phyloP scores from a whole-genome alignment of 2,888 invertebrate genomes.

The Linyphia triangularis region DNA sequence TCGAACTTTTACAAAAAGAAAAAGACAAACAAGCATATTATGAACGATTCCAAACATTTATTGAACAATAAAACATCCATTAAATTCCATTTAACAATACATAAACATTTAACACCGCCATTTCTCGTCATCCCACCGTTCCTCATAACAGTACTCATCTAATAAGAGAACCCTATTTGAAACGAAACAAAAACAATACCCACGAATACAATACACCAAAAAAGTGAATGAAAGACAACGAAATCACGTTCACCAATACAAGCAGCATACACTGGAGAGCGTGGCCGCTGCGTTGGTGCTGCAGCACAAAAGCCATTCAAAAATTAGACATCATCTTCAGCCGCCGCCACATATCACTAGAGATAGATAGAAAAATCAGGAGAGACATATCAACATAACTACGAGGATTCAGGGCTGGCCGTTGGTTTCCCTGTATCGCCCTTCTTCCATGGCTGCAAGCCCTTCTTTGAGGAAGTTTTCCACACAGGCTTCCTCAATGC shows the following conservation, averaged over 20 bases:
- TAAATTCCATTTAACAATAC: constrained; percentile 52
- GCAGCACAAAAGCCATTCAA: not conserved
- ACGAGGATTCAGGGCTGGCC: constrained; percentile 41
- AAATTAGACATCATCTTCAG: not conserved
- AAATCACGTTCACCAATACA: constrained; percentile 41
- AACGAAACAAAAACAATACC: not conserved
- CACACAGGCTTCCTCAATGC: constrained; percentile 75
- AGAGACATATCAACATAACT: not conserved
- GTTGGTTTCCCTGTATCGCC: constrained; percentile 23
- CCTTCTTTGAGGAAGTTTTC: constrained; percentile 66
- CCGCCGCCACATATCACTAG: constrained; percentile 34
- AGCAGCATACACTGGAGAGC: constrained; percentile 39
- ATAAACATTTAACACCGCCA: constrained; percentile 46
- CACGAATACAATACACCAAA: constrained; percentile 45
- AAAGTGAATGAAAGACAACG: constrained; percentile 46
- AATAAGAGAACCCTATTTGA: constrained; percentile 13
- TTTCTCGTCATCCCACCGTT: constrained; percentile 1
- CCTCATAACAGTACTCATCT: constrained; percentile 13
- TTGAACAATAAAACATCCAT: constrained; percentile 62
- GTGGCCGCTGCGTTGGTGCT: not conserved
- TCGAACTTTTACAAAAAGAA: not conserved
- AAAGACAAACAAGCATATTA: not conserved
- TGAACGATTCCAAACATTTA: constrained; percentile 50
- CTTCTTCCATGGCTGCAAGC: constrained; percentile 45
- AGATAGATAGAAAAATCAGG: constrained; percentile 36